Evolutionary conservation across 2,888 invertebrate species (phyloP).

Genomic region (Metallyticus violacea): DNA sequence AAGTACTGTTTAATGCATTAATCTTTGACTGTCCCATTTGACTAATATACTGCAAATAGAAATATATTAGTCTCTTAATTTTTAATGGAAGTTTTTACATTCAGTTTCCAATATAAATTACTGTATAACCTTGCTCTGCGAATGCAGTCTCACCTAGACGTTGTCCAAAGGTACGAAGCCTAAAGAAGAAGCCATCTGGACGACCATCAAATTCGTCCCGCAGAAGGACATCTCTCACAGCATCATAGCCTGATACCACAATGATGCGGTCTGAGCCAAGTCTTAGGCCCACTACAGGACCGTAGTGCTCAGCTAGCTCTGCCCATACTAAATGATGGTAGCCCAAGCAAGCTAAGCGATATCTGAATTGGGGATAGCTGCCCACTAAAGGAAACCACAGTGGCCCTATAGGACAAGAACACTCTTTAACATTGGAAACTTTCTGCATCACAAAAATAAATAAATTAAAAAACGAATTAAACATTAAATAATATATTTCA

Average conservation of each 20-base stretch:
- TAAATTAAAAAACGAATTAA: too few relatives aligned
- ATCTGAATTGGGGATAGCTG: constrained; percentile 44
- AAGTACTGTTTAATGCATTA: too few relatives aligned
- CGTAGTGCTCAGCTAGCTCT: constrained; percentile 57
- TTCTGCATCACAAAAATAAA: too few relatives aligned
- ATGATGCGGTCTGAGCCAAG: constrained; percentile 61
- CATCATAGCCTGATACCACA: constrained; percentile 59
- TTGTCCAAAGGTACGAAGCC: constrained; percentile 63
- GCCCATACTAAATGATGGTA: constrained; percentile 61
- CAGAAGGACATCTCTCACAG: constrained; percentile 59
- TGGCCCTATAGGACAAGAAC: constrained; percentile 49
- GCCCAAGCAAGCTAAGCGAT: constrained; percentile 42
- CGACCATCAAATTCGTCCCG: constrained; percentile 66
- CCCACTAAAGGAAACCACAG: constrained; percentile 56
- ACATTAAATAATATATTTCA: too few relatives aligned
- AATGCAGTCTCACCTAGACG: constrained; percentile 54
- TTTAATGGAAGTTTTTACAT: too few relatives aligned
- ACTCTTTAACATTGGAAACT: too few relatives aligned
- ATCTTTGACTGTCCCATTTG: too few relatives aligned
- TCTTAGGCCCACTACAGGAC: constrained; percentile 64
- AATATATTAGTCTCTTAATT: too few relatives aligned
- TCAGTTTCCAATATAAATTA: too few relatives aligned
- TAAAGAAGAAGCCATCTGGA: constrained; percentile 68
- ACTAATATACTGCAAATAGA: too few relatives aligned
- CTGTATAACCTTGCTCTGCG: neutral